These are phyloP conservation scores for Acridotheres tristis DNA, from an alignment of 2,797 vertebrate species.

Conservation along the genomic window DNA sequence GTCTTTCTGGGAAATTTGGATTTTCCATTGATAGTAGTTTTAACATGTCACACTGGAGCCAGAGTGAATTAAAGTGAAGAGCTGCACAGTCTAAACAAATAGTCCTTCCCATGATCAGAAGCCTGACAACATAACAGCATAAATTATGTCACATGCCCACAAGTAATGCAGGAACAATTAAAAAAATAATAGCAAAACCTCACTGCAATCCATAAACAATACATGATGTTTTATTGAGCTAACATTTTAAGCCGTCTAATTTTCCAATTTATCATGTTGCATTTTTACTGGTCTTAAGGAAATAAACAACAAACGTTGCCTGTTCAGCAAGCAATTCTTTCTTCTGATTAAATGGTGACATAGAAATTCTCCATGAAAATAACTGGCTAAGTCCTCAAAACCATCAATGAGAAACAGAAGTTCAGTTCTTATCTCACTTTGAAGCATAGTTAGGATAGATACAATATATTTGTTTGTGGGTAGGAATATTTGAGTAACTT, in stretches of 20 bases:
- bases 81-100: slow-evolving; percentile 93
- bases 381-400: background rate
- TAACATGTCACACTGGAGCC: slow-evolving; percentile 94
- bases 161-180: slow-evolving; percentile 69
- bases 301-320: background rate
- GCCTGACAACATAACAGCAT: slow-evolving; percentile 89
- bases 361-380: background rate
- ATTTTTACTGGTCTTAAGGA: background rate
- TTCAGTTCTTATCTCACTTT: background rate
- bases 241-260: slow-evolving; percentile 22
- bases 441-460: background rate
- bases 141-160: slow-evolving; percentile 79
- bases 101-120: slow-evolving; percentile 86
- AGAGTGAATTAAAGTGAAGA: slow-evolving; percentile 89
- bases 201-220: slow-evolving; percentile 43
- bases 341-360: background rate
- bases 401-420: background rate
- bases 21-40: slow-evolving; percentile 90
- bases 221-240: background rate
- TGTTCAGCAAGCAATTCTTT: background rate
- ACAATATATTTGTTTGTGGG: background rate
- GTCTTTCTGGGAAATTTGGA: slow-evolving; percentile 87
- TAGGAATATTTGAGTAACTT: background rate
- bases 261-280: background rate
- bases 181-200: slow-evolving; percentile 61